phyloP scores from a whole-genome alignment of 2,113 vertebrate species.

The Tetrax tetrax region DNA sequence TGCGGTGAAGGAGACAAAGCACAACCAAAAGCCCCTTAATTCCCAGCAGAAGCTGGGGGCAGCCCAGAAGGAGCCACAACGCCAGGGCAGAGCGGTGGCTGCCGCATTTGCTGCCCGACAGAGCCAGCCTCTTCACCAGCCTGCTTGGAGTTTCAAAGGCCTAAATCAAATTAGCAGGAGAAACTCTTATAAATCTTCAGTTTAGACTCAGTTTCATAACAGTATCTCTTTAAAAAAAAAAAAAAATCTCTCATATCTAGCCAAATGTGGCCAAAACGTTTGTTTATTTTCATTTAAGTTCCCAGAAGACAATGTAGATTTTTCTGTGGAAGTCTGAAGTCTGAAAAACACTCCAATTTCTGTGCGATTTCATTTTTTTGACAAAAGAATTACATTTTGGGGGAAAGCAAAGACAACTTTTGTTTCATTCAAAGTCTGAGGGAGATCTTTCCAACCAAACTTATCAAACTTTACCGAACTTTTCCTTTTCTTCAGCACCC shows the following conservation, averaged over 20 bases:
- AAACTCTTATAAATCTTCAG: not conserved
- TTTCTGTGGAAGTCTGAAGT: not conserved
- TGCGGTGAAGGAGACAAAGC: not conserved
- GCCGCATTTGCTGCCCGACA: rapidly evolving
- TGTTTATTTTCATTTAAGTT: not conserved
- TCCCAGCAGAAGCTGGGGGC: not conserved
- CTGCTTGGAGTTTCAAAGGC: not conserved
- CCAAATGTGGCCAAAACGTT: not conserved
- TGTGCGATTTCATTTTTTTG: not conserved
- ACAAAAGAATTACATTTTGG: not conserved
- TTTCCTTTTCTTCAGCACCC: not conserved
- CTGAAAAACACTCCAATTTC: rapidly evolving
- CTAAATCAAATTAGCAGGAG: not conserved
- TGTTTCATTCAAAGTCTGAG: not conserved
- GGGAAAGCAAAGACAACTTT: not conserved
- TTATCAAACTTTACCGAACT: not conserved
- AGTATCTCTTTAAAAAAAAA: not conserved
- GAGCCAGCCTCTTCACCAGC: not conserved
- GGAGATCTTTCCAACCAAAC: not conserved
- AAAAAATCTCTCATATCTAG: not conserved
- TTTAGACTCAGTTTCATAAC: not conserved
- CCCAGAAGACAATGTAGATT: not conserved
- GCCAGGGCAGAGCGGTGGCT: not conserved
- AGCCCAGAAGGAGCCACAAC: not conserved
- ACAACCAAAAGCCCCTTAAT: not conserved